Evolutionary conservation across 1,140 invertebrate species (phyloP).

Genomic region (Drosophila leontia): DNA sequence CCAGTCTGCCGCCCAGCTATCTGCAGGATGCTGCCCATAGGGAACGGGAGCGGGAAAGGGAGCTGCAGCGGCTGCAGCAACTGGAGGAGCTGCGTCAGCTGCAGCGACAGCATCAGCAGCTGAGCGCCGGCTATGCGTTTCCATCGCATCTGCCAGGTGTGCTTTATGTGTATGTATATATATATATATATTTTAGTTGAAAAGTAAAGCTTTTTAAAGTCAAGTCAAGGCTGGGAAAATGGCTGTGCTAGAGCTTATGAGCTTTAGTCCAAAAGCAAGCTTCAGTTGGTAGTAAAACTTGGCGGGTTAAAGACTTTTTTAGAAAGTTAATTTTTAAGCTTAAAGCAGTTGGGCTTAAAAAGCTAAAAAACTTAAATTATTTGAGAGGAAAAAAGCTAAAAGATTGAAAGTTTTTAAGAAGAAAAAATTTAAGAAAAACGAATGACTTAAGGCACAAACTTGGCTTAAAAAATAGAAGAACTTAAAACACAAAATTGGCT

Average conservation of each 20-base stretch:
- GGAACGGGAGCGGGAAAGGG: conserved; percentile 36
- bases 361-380: not conserved
- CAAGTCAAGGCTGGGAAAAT: not conserved
- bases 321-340: not conserved
- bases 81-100: conserved; percentile 49
- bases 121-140: conserved; percentile 67
- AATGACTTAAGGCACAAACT: conserved; percentile 15
- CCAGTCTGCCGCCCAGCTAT: conserved; percentile 68
- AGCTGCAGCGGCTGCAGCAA: conserved; percentile 30
- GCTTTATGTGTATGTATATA: conserved; percentile 56
- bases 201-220: not conserved
- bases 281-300: not conserved
- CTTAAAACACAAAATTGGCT: conserved; percentile 2
- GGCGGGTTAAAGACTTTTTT: not conserved
- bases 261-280: not conserved
- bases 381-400: no score
- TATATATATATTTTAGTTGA: no score
- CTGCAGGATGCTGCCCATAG: conserved; percentile 60
- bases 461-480: not conserved
- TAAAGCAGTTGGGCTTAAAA: not conserved
- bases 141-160: conserved; percentile 44
- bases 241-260: not conserved
- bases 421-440: not conserved
- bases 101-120: conserved; percentile 64
- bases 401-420: no score